Evolutionary conservation across 1,140 invertebrate species (phyloP).

Genomic region (Bombus soroeensis): DNA sequence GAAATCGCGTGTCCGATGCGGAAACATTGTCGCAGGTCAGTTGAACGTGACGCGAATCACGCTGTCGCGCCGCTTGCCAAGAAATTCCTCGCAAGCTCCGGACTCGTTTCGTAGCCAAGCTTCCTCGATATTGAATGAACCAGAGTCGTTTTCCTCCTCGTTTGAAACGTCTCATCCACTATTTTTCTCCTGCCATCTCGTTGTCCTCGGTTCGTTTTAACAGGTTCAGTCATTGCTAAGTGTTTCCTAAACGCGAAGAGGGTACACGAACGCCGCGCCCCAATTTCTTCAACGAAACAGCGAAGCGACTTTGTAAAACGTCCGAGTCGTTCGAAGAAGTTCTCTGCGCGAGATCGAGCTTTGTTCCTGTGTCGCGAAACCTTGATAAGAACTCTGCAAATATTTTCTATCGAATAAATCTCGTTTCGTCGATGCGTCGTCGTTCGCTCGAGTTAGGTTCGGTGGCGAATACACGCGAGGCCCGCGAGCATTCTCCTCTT

Average conservation of each 20-base stretch:
- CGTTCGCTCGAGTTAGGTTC: constrained; percentile 9
- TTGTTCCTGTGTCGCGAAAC: not conserved
- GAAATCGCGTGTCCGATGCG: constrained; percentile 57
- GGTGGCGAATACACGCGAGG: not conserved
- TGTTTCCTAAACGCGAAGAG: no score
- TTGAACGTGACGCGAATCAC: constrained; percentile 60
- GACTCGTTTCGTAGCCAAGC: not conserved
- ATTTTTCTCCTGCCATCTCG: no score
- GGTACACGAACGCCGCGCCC: no score
- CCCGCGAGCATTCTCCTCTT: not conserved
- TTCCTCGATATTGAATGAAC: not conserved
- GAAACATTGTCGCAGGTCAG: constrained; percentile 66
- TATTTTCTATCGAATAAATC: not conserved
- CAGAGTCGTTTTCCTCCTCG: not conserved
- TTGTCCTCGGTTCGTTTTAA: no score
- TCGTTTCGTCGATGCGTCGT: not conserved
- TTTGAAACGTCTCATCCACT: not conserved
- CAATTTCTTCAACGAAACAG: no score
- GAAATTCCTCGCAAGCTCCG: constrained; percentile 51
- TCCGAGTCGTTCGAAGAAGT: not conserved
- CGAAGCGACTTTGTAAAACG: no score
- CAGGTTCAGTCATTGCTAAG: fast-evolving
- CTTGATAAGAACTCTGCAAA: not conserved
- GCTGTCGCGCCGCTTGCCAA: not conserved
- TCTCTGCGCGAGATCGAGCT: not conserved